Evolutionary conservation across 1,140 invertebrate species (phyloP), one percentile per base, ranked within the genome.

Genomic region (Condylostylus longicornis): DNA sequence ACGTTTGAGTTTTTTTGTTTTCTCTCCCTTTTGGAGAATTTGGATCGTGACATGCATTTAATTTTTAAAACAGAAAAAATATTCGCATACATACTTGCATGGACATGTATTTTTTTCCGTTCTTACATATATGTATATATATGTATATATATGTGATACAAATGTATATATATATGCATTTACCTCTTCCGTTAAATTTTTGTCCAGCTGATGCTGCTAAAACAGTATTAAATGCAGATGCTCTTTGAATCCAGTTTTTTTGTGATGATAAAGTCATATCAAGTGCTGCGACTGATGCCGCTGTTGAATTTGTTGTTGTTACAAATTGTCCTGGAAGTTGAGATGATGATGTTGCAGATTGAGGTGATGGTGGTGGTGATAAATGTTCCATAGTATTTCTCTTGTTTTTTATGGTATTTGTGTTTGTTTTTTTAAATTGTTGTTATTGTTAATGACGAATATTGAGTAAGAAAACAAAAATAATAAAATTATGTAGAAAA

Each of bases 311-410:
- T 18, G 27, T 36, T 29, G 51, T 57, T 14, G 48, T 43, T 34
- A 46, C 32, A 18, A 45, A 35, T 25, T 38, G 41, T 17, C 47
- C 33, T 19, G 48, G 54, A 35, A 42, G 34, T 40, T 58, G 51
- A 22, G 56, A n/a, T 30, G 9, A 14, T 29, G 25, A 7, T 8
- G n/a, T n/a, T 5, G 15, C 18, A 9, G 37, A 58, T 33, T 58
- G 56, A 28, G 57, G 57, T 28, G 57, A 59, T 27, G 57, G 54
- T 27, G 57, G 57, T 29, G 57, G 57, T 29, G 57, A 60, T 33
- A 60, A 41, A 42, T 60, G 57, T 41, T 60, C 55, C 57, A 60
- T 60, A 37, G 49, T 46, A 35, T 21, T 22, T 45, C 13, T 29
- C n/a, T n/a, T n/a, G n/a, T n/a, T n/a, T n/a, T n/a, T n/a, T n/a